A percentile compares a stretch with the other conserved stretches of the same genome.
These are phyloP conservation scores for Ethmia dodecea DNA, from an alignment of 2,888 invertebrate genomes.

Conservation along the genomic window DNA sequence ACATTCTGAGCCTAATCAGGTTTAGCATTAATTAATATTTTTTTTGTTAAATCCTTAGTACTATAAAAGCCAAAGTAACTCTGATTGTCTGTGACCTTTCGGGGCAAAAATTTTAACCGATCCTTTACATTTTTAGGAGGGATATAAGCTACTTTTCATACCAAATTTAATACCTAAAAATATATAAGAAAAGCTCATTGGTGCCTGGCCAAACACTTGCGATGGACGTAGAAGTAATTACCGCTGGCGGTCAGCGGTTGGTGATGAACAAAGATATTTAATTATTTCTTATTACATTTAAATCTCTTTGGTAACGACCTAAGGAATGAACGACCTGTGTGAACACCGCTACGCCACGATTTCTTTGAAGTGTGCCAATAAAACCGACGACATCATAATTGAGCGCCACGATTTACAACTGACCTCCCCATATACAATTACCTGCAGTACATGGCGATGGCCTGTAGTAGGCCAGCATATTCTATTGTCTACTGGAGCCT, in stretches of 20 bases:
- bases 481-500: constrained; percentile 11
- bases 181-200: too few species aligned
- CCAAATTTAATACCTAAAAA: too few species aligned
- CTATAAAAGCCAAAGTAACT: too few species aligned
- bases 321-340: constrained; percentile 11
- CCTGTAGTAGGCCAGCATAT: constrained; percentile 14
- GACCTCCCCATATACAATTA: constrained; percentile 16
- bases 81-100: too few species aligned
- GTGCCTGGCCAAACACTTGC: background rate
- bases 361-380: constrained; percentile 22
- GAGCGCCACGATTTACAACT: constrained; percentile 12
- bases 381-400: constrained; percentile 17
- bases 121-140: too few species aligned
- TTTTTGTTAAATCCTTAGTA: too few species aligned
- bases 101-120: too few species aligned
- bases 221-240: background rate
- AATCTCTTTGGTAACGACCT: constrained; percentile 15
- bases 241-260: constrained; percentile 12
- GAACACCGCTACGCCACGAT: constrained; percentile 19
- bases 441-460: constrained; percentile 18
- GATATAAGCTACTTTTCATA: too few species aligned
- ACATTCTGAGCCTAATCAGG: too few species aligned
- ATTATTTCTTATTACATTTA: too few species aligned
- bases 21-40: too few species aligned
- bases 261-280: too few species aligned